A percentile compares a stretch with the other conserved stretches of the same genome.
These are phyloP conservation scores for Ochotona curzoniae DNA, from an alignment of 2,113 vertebrate species.

Conservation along the genomic window DNA sequence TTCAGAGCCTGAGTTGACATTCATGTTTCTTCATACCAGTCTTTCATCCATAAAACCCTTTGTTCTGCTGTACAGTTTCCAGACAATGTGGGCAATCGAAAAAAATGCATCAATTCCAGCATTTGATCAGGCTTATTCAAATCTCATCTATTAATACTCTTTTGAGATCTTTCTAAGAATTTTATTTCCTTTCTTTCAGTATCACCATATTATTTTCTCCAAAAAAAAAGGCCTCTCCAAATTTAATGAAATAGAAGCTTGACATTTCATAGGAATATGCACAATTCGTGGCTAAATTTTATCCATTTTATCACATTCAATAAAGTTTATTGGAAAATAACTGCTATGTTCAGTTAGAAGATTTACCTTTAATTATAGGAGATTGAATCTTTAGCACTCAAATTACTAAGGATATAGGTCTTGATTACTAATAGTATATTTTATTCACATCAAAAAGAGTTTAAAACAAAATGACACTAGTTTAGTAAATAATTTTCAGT, in stretches of 20 bases:
- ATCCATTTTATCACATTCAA: slow-evolving; percentile 84
- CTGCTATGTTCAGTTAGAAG: slow-evolving; percentile 13
- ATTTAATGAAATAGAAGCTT: slow-evolving; percentile 85
- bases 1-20: slow-evolving; percentile 87
- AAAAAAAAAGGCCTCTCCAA: slow-evolving; percentile 68
- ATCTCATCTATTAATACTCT: slow-evolving; percentile 87
- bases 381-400: slow-evolving; percentile 41
- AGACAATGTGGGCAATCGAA: slow-evolving; percentile 88
- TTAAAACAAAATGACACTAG: slow-evolving; percentile 45
- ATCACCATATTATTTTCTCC: slow-evolving; percentile 85
- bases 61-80: slow-evolving; percentile 87
- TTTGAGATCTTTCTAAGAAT: slow-evolving; percentile 86
- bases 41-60: slow-evolving; percentile 88
- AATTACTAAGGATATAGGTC: neutral
- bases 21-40: slow-evolving; percentile 87
- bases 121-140: slow-evolving; percentile 88
- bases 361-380: slow-evolving; percentile 72
- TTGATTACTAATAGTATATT: slow-evolving; percentile 40
- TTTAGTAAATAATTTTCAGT: slow-evolving; percentile 12
- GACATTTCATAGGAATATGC: slow-evolving; percentile 78
- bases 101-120: slow-evolving; percentile 83
- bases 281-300: slow-evolving; percentile 82
- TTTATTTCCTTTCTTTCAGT: slow-evolving; percentile 88
- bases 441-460: slow-evolving; percentile 29
- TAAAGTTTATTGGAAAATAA: slow-evolving; percentile 78